Percentiles rank a stretch among this genome's conserved stretches.
phyloP scores from a whole-genome alignment of 2,113 vertebrate genomes.

The Emydura subglobosa region DNA sequence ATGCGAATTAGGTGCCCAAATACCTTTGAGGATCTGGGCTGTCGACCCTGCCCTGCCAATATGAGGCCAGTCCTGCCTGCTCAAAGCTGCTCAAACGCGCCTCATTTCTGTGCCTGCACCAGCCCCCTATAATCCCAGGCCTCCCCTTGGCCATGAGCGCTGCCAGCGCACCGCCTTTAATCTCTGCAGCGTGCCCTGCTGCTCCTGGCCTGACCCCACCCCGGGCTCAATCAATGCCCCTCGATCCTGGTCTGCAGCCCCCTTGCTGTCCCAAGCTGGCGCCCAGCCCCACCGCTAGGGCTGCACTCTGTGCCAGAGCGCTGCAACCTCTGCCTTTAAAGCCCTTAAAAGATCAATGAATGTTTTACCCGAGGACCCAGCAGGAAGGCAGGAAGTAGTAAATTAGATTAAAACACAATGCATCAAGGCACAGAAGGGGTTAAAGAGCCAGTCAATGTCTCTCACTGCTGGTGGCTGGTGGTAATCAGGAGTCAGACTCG shows the following conservation, averaged over 20 bases:
- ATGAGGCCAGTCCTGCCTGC: too few relatives aligned
- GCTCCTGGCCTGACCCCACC: background rate
- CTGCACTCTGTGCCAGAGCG: too few relatives aligned
- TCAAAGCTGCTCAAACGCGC: too few relatives aligned
- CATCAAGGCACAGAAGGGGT: background rate
- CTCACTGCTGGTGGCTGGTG: too few relatives aligned
- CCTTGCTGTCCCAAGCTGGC: background rate
- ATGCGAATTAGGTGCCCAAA: too few relatives aligned
- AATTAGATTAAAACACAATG: background rate
- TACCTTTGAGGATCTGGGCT: background rate
- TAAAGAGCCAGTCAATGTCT: background rate
- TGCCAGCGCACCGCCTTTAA: background rate
- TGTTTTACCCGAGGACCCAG: background rate
- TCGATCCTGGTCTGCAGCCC: background rate
- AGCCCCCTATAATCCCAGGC: background rate
- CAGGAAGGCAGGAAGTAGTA: background rate
- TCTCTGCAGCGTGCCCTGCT: background rate
- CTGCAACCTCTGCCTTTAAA: background rate
- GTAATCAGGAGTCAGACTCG: too few relatives aligned
- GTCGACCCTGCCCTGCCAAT: too few relatives aligned
- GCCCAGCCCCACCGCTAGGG: too few relatives aligned
- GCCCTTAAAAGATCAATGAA: background rate
- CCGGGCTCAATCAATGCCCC: background rate
- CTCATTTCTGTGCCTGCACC: too few relatives aligned
- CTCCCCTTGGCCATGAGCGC: background rate